These are phyloP conservation scores for Solenodon paradoxus DNA, from an alignment of 2,113 vertebrate genomes.

Conservation along the genomic window DNA sequence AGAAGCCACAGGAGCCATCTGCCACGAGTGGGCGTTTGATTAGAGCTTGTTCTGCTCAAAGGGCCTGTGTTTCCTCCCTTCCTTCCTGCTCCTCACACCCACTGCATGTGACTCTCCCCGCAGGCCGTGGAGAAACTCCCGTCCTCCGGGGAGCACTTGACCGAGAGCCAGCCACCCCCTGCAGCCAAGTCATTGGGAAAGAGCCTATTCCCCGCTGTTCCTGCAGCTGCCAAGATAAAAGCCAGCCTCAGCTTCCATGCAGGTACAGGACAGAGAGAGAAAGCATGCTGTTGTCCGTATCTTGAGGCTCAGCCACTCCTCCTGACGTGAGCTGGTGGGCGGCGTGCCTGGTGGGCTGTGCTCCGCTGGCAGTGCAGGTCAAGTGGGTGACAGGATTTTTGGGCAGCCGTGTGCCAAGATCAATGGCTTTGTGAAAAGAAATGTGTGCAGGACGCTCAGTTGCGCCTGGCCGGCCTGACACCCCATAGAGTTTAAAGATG, in stretches of 20 bases:
- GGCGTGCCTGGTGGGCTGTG: no score
- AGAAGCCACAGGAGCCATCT: no score
- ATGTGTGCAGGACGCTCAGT: fast-evolving
- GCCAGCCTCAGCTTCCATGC: conserved; percentile 41
- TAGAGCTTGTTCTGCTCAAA: background rate
- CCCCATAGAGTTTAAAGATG: background rate
- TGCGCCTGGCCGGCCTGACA: fast-evolving
- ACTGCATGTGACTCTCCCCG: background rate
- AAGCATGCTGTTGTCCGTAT: no score
- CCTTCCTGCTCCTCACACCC: fast-evolving
- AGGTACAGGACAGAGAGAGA: no score
- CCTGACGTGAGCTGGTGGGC: no score
- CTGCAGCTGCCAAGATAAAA: conserved; percentile 61
- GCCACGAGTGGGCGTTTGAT: background rate
- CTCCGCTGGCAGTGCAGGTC: background rate
- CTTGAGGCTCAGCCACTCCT: background rate
- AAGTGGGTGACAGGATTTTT: background rate
- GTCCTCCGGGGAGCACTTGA: background rate
- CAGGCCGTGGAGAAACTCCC: conserved; percentile 1
- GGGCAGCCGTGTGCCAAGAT: background rate
- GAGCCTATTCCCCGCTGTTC: conserved; percentile 25
- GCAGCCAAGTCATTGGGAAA: background rate
- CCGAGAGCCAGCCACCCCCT: background rate
- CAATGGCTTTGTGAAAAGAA: no score
- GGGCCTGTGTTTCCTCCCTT: fast-evolving